Evolutionary conservation across 2,888 invertebrate species (phyloP), one percentile per base, ranked within the genome.

Genomic region (Aelia acuminata): DNA sequence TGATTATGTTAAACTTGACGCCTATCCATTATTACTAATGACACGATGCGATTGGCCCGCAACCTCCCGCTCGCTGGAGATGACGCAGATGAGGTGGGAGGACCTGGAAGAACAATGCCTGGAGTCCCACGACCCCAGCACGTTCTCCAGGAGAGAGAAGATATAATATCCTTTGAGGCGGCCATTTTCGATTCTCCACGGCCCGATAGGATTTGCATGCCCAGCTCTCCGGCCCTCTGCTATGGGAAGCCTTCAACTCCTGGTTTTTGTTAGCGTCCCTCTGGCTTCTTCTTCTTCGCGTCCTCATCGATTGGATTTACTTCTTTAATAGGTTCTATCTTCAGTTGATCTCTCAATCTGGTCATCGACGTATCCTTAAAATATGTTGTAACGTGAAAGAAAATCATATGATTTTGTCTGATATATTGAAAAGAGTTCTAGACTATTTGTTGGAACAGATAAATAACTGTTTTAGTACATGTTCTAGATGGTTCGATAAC

Each of bases 241-340:
- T 89, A 87, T 89, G 89, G 89, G 89, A 89, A 89, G 39, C 7
- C 35, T 35, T 35, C 13, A 15, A 20, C 43, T 80, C n/a, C 80
- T 20, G 39, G 43, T 80, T 80, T n/a, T 80, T 75, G 39, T 8
- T n/a, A n/a, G n/a, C n/a, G n/a, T n/a, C n/a, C n/a, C n/a, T n/a
- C n/a, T n/a, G n/a, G n/a, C n/a, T n/a, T 80, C n/a, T n/a, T n/a
- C 35, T 22, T 39, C 43, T 75, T 75, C 39, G 75, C 39, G 1
- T 80, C 43, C 11, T 80, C 43, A 80, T 80, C 43, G 2, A 80
- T 80, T 13, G 80, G 43, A 43, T 80, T 80, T 80, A 43, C 43
- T n/a, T 43, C 80, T 80, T 80, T 43, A 43, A 80, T 80, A 80
- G 80, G 0, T 10, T 13, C 39, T 43, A n/a, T 47, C 43, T 80